A percentile compares a stretch with the other conserved stretches of the same genome.
These are phyloP conservation scores for Drosophila limbata DNA, from an alignment of 2,888 invertebrate genomes.

Conservation along the genomic window DNA sequence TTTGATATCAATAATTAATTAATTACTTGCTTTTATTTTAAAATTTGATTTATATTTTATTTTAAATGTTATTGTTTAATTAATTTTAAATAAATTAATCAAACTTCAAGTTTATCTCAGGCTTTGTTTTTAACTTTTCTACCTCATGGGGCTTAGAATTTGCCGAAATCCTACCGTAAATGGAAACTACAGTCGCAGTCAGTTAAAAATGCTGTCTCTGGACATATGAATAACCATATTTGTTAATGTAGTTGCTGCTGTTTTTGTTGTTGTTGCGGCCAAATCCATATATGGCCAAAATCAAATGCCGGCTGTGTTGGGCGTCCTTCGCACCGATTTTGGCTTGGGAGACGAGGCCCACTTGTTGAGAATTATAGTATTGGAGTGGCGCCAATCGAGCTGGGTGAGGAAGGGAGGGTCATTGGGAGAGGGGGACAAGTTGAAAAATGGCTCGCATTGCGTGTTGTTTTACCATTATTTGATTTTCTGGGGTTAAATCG, in stretches of 20 bases:
- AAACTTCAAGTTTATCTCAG: conserved; percentile 21
- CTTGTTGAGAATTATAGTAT: conserved; percentile 64
- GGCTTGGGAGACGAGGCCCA: conserved; percentile 59
- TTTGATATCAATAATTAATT: neutral
- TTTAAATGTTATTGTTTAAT: neutral
- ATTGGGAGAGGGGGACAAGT: neutral
- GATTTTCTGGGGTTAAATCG: conserved; percentile 23
- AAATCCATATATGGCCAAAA: conserved; percentile 69
- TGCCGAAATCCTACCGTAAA: neutral
- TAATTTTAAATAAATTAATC: neutral
- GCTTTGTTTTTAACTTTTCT: neutral
- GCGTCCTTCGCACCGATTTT: conserved; percentile 72
- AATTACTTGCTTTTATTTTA: neutral
- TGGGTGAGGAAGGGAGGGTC: no score
- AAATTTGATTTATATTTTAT: neutral
- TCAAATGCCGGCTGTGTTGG: conserved; percentile 61
- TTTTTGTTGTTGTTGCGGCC: conserved; percentile 24
- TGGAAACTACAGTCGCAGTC: conserved; percentile 1
- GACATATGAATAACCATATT: conserved; percentile 62
- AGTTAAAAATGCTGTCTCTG: neutral
- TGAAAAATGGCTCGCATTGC: conserved; percentile 25
- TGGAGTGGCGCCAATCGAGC: conserved; percentile 34
- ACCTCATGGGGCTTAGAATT: neutral
- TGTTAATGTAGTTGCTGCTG: conserved; percentile 47
- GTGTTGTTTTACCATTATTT: conserved; percentile 61